Evolutionary conservation across 2,888 invertebrate species (phyloP).

Genomic region (Trachelus troglodyta): DNA sequence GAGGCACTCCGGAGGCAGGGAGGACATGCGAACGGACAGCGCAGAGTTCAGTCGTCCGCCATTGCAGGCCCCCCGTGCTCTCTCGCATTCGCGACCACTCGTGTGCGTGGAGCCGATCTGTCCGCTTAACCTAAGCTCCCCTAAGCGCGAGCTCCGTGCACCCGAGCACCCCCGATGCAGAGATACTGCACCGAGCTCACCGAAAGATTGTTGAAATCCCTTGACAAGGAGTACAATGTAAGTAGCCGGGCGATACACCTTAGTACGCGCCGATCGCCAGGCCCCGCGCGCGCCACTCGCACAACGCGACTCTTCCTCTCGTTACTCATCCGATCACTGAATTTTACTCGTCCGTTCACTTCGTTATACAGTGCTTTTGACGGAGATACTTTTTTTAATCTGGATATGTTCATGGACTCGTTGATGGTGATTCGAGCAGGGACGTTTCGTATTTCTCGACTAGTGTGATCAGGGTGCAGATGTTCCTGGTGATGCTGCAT

Average conservation of each 20-base stretch:
- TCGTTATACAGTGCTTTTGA: neutral
- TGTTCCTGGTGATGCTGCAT: neutral
- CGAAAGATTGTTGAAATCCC: constrained; percentile 94
- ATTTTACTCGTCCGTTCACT: neutral
- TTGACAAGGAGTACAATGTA: constrained; percentile 98
- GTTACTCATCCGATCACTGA: neutral
- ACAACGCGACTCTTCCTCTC: neutral
- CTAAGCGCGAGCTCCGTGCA: constrained; percentile 52
- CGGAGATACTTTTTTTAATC: neutral
- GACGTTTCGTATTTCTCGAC: neutral
- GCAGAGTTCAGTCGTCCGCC: constrained; percentile 68
- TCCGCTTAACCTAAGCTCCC: constrained; percentile 49
- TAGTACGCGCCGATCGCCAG: neutral
- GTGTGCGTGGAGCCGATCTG: constrained; percentile 52
- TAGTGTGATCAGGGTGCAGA: neutral
- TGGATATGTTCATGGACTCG: neutral
- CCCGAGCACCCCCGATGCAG: constrained; percentile 67
- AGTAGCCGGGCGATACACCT: constrained; percentile 69
- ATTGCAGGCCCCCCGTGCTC: constrained; percentile 64
- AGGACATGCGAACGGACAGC: constrained; percentile 58
- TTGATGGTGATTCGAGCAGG: neutral
- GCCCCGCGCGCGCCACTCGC: neutral
- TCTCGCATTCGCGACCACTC: constrained; percentile 57
- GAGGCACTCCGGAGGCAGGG: constrained; percentile 64
- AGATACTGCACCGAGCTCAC: constrained; percentile 82